Evolutionary conservation across 2,888 invertebrate species (phyloP), one percentile per base, ranked within the genome.

Genomic region (Syritta pipiens): DNA sequence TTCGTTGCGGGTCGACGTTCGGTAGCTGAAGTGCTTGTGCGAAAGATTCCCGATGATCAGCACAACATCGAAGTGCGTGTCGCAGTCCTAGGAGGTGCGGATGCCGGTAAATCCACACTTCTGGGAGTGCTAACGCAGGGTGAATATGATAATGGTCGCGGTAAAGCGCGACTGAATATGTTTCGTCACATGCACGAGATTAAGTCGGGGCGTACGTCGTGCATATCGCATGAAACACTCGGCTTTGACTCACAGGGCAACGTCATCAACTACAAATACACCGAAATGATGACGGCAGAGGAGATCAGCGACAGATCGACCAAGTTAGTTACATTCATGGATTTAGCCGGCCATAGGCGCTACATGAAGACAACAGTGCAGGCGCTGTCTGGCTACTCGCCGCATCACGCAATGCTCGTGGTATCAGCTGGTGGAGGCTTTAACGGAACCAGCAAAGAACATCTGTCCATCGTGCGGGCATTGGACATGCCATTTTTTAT

Each of bases 21-120:
- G 53, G 94, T 96, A 1, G 94, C 96, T 0, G 97, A 99, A 90
- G 96, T 98, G 3, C 90, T 97, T 49, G 94, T 99, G 2, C 91
- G 97, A 76, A 97, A 97, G 91, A 94, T 94, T 77, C 95, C 95
- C 0, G 96, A 96, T 84, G 94, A 96, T 81, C 94, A 95, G 84
- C 95, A 95, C 84, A 95, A 94, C 63, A 94, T 97, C 51, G 98
- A 99, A 87, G 90, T 99, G 40, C 90, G 97, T 59, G 93, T 97
- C 3, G 98, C 98, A 0, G 97, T 99, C 26, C 92, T 98, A 87
- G 99, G 99, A 0, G 96, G 96, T 83, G 97, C 97, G 82, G 97
- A 98, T 89, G 97, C 96, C 1, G 98, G 98, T n/a, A 99, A 99
- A 88, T 97, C 97, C 4, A 99, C 98, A 0, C 91, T 99, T 26